Percentiles rank a stretch among this genome's conserved stretches.
phyloP scores from a whole-genome alignment of 2,888 invertebrate species.

The Mamestra brassicae region DNA sequence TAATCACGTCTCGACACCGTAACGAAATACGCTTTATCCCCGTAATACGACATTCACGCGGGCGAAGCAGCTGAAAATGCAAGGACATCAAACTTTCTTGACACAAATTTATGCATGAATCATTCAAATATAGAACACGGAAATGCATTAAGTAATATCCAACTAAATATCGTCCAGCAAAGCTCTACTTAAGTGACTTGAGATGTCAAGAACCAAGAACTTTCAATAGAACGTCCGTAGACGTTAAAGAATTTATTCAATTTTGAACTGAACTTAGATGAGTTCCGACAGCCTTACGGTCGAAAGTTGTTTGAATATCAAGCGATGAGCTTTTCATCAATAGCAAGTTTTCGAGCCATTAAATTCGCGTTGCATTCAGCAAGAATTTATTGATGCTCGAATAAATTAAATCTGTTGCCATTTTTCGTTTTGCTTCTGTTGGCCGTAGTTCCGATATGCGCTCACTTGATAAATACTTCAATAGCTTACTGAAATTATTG shows the following conservation, averaged over 20 bases:
- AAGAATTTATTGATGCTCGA: constrained; percentile 10
- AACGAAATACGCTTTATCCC: background rate
- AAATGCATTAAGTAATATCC: background rate
- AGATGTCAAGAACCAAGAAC: background rate
- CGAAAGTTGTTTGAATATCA: background rate
- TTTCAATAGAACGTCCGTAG: background rate
- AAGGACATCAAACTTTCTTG: background rate
- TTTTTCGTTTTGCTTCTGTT: constrained; percentile 4
- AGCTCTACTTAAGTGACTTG: background rate
- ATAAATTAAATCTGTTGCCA: background rate
- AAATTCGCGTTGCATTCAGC: background rate
- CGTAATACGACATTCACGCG: background rate
- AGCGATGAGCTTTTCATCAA: background rate
- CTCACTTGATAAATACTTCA: constrained; percentile 15
- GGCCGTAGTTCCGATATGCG: background rate
- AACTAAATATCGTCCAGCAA: background rate
- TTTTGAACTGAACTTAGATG: background rate
- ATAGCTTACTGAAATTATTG: background rate
- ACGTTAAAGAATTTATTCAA: background rate
- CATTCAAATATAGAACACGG: background rate
- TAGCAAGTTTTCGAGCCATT: background rate
- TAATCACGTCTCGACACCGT: background rate
- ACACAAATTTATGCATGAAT: background rate
- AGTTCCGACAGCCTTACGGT: background rate
- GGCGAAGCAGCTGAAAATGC: background rate